These are phyloP conservation scores for Tragelaphus buxtoni DNA, from an alignment of 2,113 vertebrate species.

Conservation along the genomic window DNA sequence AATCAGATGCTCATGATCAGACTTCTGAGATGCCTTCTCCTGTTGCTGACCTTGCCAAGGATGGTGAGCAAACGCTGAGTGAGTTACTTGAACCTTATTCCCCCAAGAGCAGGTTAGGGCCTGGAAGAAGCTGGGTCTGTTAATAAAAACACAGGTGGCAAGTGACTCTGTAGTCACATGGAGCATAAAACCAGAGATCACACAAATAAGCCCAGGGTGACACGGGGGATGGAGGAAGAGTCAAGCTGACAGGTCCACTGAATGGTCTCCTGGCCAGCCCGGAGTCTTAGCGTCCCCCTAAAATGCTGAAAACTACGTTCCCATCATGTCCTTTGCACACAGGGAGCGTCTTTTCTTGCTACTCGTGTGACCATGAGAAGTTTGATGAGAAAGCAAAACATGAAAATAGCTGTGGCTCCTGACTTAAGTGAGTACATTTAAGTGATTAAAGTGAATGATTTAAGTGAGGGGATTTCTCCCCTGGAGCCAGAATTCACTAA, in stretches of 20 bases:
- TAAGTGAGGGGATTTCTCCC: neutral
- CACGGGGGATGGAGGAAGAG: neutral
- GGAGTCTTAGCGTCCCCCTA: neutral
- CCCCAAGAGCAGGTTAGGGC: neutral
- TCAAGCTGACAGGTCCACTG: too few species aligned
- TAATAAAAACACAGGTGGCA: neutral
- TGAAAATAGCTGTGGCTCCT: neutral
- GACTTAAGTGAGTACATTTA: neutral
- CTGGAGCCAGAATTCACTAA: neutral
- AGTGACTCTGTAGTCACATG: neutral
- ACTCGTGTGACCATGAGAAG: neutral
- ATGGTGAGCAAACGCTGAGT: neutral
- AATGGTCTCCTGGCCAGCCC: neutral
- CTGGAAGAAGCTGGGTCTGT: neutral
- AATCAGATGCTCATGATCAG: neutral
- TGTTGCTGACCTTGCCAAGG: neutral
- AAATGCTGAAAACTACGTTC: neutral
- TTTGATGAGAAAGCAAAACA: neutral
- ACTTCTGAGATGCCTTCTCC: neutral
- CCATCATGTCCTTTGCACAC: neutral
- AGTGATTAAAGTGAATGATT: neutral
- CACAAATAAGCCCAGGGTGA: neutral
- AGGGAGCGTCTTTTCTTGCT: neutral
- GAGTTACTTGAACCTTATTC: neutral
- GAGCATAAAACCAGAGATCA: neutral